These are phyloP conservation scores for Machimus atricapillus DNA, from an alignment of 2,888 invertebrate genomes.

Conservation along the genomic window DNA sequence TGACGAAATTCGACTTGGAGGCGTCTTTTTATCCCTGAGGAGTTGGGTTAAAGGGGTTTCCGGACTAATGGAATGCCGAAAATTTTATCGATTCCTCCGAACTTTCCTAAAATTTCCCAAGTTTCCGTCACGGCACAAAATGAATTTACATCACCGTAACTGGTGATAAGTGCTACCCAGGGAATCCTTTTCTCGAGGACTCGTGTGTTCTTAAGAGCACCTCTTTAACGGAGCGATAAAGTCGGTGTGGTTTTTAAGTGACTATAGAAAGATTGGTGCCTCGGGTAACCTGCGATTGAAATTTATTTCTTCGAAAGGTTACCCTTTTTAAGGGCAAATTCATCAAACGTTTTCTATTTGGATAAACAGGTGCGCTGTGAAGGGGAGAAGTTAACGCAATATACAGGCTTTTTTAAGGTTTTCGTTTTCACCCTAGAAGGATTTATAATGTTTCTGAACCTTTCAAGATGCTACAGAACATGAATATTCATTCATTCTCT, in stretches of 20 bases:
- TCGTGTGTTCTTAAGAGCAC: background rate
- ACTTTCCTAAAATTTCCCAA: background rate
- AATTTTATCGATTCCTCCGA: background rate
- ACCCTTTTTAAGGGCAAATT: background rate
- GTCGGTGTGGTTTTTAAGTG: background rate
- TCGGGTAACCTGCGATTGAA: background rate
- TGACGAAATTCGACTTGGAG: background rate
- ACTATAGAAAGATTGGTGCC: background rate
- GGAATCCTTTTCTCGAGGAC: background rate
- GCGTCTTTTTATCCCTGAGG: background rate
- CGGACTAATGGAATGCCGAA: background rate
- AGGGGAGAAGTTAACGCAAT: background rate
- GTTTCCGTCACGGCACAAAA: background rate
- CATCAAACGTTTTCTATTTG: background rate
- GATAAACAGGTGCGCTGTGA: background rate
- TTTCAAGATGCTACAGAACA: background rate
- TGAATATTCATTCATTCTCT: slow-evolving; percentile 10
- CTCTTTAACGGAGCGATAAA: background rate
- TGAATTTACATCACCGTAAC: slow-evolving; percentile 14
- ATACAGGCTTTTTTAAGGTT: background rate
- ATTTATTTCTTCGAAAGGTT: background rate
- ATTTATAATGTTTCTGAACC: background rate
- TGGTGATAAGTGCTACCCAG: background rate
- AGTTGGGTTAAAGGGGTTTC: background rate
- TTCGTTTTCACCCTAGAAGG: background rate